Evolutionary conservation across 1,140 invertebrate species (phyloP).

Genomic region (Drosophila aff.): DNA sequence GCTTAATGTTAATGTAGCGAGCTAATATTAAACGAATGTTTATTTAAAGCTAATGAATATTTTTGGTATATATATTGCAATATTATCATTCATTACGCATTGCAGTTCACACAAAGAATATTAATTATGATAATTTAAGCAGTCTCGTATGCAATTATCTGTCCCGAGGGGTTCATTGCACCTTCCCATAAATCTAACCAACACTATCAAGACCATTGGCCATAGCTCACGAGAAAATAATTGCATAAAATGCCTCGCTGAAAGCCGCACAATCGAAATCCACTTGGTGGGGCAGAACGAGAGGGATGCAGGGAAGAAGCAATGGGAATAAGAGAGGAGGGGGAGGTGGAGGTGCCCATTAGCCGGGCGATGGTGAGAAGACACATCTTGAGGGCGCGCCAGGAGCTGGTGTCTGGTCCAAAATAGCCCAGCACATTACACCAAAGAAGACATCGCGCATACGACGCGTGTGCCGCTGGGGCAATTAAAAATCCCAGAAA

Average conservation of each 20-base stretch:
- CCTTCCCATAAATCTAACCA: conserved; percentile 43
- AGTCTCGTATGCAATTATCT: conserved; percentile 25
- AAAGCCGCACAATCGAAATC: conserved; percentile 59
- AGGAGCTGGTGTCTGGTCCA: conserved; percentile 20
- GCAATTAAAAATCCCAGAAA: conserved; percentile 59
- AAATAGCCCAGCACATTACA: conserved; percentile 55
- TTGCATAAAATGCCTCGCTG: conserved; percentile 62
- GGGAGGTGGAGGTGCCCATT: conserved; percentile 43
- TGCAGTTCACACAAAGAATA: conserved; percentile 2
- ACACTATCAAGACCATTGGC: conserved; percentile 47
- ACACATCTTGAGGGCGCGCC: conserved; percentile 63
- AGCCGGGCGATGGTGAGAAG: conserved; percentile 64
- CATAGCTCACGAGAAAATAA: conserved; percentile 59
- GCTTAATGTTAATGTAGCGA: neutral
- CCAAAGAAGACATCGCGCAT: conserved; percentile 65
- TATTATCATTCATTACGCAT: neutral
- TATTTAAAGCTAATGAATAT: neutral
- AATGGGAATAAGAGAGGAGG: neutral
- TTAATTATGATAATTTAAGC: conserved; percentile 7
- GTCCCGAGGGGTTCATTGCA: conserved; percentile 39
- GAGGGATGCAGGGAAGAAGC: neutral
- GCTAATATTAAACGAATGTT: neutral
- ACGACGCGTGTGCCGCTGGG: conserved; percentile 59
- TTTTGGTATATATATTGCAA: neutral
- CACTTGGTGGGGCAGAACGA: conserved; percentile 11